These are phyloP conservation scores for Brachionus calyciflorus DNA, from an alignment of 1,140 invertebrate genomes.

Conservation along the genomic window DNA sequence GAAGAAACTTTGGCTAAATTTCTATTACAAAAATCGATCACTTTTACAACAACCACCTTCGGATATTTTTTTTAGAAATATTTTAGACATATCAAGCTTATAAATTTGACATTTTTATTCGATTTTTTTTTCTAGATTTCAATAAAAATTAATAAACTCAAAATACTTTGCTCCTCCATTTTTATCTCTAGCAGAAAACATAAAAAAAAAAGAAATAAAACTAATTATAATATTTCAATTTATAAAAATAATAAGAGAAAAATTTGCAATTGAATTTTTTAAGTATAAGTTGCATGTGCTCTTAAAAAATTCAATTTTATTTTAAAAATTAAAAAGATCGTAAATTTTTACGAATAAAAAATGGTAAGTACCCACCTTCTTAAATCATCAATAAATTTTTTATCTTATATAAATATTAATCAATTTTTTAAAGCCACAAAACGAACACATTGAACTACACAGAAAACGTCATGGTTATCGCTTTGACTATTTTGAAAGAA, in stretches of 20 bases:
- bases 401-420: background rate
- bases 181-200: too few relatives aligned
- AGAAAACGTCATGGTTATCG: slow-evolving; percentile 90
- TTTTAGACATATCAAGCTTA: too few relatives aligned
- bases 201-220: background rate
- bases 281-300: slow-evolving; percentile 14
- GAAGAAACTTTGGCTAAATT: too few relatives aligned
- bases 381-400: too few relatives aligned
- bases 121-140: too few relatives aligned
- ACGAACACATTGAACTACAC: slow-evolving; percentile 98
- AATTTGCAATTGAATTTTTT: background rate
- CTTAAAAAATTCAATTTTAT: background rate
- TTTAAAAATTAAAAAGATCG: background rate
- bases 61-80: too few relatives aligned
- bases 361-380: too few relatives aligned
- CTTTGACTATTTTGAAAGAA: slow-evolving; percentile 94
- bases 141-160: too few relatives aligned
- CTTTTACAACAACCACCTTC: too few relatives aligned
- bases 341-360: background rate
- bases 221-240: slow-evolving; percentile 2
- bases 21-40: too few relatives aligned
- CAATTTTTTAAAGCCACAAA: slow-evolving; percentile 87
- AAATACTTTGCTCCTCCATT: too few relatives aligned
- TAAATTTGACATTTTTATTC: too few relatives aligned
- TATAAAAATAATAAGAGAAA: background rate